Evolutionary conservation across 35 echinoderm and acorn worm genomes (phyloP).

Genomic region (Anneissia japonica): DNA sequence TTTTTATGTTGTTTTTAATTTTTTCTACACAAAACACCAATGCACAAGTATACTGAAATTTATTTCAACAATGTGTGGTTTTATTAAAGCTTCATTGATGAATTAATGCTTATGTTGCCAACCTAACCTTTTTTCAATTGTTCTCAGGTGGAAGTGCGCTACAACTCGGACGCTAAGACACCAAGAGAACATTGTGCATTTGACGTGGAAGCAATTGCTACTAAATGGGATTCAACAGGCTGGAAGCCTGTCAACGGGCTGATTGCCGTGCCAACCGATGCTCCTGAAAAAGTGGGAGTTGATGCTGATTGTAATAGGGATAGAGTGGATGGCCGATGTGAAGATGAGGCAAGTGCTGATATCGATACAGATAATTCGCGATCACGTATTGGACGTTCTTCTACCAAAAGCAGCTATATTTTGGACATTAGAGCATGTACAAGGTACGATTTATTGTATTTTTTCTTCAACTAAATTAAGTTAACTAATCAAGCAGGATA

Average conservation of each 20-base stretch:
- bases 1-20: no score
- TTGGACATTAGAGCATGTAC: not conserved
- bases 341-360: not conserved
- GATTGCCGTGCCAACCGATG: not conserved
- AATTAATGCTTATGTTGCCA: no score
- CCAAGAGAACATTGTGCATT: not conserved
- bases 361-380: not conserved
- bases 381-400: not conserved
- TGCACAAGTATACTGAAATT: no score
- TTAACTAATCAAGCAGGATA: no score
- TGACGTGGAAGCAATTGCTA: not conserved
- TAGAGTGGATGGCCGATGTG: not conserved
- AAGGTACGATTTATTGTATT: not conserved
- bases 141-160: conserved; percentile 8
- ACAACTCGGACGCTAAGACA: not conserved
- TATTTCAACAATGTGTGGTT: no score
- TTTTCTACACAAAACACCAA: no score
- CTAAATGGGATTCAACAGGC: not conserved
- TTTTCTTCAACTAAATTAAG: no score
- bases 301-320: not conserved
- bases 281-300: not conserved
- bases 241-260: not conserved
- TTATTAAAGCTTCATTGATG: no score
- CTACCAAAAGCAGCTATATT: not conserved
- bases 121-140: not conserved